Evolutionary conservation across 2,888 invertebrate species (phyloP).

Genomic region (Argyra leucocephala): DNA sequence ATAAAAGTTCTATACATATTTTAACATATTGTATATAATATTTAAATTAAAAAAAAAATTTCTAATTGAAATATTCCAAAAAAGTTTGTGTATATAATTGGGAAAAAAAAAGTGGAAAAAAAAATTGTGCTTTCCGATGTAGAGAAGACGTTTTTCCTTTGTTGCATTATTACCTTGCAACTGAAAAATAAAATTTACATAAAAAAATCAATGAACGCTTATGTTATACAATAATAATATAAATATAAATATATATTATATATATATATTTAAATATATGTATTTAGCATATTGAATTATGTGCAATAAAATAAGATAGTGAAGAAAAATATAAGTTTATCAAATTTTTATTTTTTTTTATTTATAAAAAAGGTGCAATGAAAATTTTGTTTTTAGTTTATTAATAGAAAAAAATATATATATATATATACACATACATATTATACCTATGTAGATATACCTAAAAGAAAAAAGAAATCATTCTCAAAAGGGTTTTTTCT

Average conservation of each 20-base stretch:
- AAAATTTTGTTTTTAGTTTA: neutral
- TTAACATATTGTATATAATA: neutral
- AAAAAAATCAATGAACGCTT: neutral
- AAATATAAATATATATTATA: neutral
- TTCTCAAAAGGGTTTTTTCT: neutral
- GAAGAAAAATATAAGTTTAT: neutral
- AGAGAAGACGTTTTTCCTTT: constrained; percentile 7
- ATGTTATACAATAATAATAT: constrained; percentile 2
- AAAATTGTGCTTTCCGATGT: neutral
- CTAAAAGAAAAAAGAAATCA: neutral
- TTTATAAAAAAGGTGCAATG: neutral
- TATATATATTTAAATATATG: neutral
- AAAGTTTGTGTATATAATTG: neutral
- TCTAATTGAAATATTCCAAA: neutral
- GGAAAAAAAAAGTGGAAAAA: too few species aligned
- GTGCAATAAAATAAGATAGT: neutral
- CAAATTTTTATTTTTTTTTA: neutral
- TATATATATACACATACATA: neutral
- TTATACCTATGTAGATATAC: neutral
- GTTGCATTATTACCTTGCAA: constrained; percentile 9
- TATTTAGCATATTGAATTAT: neutral
- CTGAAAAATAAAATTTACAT: neutral
- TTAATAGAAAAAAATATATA: neutral
- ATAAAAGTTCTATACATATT: neutral
- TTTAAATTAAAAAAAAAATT: neutral